Evolutionary conservation across 2,888 invertebrate genomes (phyloP).

Genomic region (Pseudococcus longispinus): DNA sequence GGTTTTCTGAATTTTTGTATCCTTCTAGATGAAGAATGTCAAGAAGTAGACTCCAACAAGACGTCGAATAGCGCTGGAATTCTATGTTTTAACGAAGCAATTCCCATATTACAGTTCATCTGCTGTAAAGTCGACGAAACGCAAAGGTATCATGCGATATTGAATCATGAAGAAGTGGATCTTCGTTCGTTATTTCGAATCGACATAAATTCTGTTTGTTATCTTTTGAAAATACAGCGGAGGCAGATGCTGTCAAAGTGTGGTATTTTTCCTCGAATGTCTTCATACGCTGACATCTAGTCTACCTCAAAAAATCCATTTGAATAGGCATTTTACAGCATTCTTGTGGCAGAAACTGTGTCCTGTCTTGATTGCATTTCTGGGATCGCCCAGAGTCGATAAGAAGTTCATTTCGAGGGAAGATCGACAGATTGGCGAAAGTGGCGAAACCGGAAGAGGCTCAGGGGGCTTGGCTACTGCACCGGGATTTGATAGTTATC

Average conservation of each 20-base stretch:
- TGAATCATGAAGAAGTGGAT: slow-evolving; percentile 59
- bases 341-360: slow-evolving; percentile 93
- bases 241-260: slow-evolving; percentile 62
- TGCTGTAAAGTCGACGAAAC: slow-evolving; percentile 85
- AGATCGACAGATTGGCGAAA: slow-evolving; percentile 65
- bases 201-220: neutral
- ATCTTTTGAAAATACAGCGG: slow-evolving; percentile 61
- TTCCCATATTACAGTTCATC: slow-evolving; percentile 87
- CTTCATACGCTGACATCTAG: slow-evolving; percentile 84
- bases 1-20: neutral
- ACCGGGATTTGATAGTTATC: slow-evolving; percentile 79
- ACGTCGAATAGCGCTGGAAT: slow-evolving; percentile 62
- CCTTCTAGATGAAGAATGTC: slow-evolving; percentile 77
- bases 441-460: slow-evolving; percentile 68
- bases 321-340: slow-evolving; percentile 84
- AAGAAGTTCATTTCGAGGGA: slow-evolving; percentile 71
- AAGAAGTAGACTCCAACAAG: slow-evolving; percentile 68
- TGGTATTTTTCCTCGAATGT: slow-evolving; percentile 84
- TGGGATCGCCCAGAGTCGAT: slow-evolving; percentile 86
- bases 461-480: slow-evolving; percentile 76
- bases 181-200: neutral
- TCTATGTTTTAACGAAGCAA: slow-evolving; percentile 87
- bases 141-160: slow-evolving; percentile 68
- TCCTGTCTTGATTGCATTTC: slow-evolving; percentile 83
- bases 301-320: slow-evolving; percentile 80